phyloP scores from a whole-genome alignment of 2,888 invertebrate genomes.

The Apamea sordens region DNA sequence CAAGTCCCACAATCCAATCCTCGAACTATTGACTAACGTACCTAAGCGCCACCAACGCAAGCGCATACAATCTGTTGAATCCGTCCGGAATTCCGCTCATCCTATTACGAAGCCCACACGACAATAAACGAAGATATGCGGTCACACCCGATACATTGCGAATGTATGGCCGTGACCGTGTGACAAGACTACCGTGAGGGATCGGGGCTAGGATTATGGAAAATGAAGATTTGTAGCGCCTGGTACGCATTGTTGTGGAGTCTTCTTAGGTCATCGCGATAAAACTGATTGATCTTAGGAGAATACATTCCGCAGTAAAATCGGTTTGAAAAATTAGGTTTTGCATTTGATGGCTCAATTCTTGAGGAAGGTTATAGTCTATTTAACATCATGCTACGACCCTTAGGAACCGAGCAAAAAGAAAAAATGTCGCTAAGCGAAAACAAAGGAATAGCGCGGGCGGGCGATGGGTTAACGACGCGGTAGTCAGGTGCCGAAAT shows the following conservation, averaged over 20 bases:
- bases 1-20: constrained; percentile 10
- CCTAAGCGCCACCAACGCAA: constrained; percentile 47
- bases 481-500: too few relatives aligned
- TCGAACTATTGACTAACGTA: constrained; percentile 37
- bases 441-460: too few relatives aligned
- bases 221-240: constrained; percentile 1
- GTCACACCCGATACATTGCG: constrained; percentile 33
- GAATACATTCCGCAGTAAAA: background rate
- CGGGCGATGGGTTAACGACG: too few relatives aligned
- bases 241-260: background rate
- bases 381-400: too few relatives aligned
- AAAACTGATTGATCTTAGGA: background rate
- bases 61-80: constrained; percentile 37
- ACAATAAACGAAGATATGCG: constrained; percentile 47
- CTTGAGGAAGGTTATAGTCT: too few relatives aligned
- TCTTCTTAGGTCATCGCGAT: background rate
- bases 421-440: too few relatives aligned
- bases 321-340: background rate
- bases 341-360: too few relatives aligned
- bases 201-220: constrained; percentile 17
- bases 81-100: constrained; percentile 54
- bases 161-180: constrained; percentile 40
- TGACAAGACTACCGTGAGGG: background rate
- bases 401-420: too few relatives aligned
- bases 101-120: constrained; percentile 46